Conservation (phyloP, 1,140 invertebrate genomes). For the Formica selysi region DNA sequence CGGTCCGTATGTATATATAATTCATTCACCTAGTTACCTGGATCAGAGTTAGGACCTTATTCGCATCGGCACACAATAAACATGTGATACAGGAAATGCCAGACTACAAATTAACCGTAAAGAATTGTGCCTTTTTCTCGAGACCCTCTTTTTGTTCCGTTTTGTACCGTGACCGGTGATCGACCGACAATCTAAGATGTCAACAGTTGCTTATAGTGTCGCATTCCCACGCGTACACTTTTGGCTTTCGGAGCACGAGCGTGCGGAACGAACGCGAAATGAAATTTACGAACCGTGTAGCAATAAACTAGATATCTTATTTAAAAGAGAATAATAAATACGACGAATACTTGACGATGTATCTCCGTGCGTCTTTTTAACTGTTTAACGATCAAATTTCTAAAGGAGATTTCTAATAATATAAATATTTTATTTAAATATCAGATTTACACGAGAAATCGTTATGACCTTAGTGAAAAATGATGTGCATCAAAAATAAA, state of each 20-base stretch:
- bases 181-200: not conserved
- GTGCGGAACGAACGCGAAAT: constrained; percentile 1
- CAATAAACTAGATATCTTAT: constrained; percentile 15
- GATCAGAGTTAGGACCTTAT: not conserved
- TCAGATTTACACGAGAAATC: not conserved
- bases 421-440: not conserved
- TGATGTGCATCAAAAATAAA: not conserved
- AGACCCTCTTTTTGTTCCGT: not conserved
- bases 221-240: constrained; percentile 25
- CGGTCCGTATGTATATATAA: not conserved
- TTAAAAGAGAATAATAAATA: not conserved
- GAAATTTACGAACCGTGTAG: not conserved
- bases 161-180: constrained; percentile 5
- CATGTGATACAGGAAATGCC: not conserved
- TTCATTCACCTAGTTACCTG: not conserved
- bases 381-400: not conserved
- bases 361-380: not conserved
- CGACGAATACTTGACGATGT: not conserved
- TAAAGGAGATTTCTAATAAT: not conserved
- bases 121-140: constrained; percentile 17
- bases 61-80: not conserved
- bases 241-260: constrained; percentile 35
- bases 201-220: not conserved
- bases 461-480: not conserved
- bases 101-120: constrained; percentile 32